phyloP scores from a whole-genome alignment of 2,888 invertebrate species.

The Antitype chi region DNA sequence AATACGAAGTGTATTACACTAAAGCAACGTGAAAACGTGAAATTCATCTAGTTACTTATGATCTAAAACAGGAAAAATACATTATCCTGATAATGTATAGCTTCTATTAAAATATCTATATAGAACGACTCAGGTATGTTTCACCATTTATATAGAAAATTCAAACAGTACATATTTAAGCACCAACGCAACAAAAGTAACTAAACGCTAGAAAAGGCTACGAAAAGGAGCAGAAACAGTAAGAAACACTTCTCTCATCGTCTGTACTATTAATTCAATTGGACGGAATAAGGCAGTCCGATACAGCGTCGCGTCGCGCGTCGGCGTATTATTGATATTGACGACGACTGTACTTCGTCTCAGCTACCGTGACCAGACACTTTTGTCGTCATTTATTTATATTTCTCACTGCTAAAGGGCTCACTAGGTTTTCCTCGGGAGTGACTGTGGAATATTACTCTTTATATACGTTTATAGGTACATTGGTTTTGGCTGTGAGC shows the following conservation, averaged over 20 bases:
- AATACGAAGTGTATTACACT: background rate
- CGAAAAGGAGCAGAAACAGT: constrained; percentile 3
- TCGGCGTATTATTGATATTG: constrained; percentile 78
- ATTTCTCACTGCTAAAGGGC: constrained; percentile 55
- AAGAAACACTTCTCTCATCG: constrained; percentile 52
- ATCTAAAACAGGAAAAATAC: background rate
- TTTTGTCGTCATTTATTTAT: constrained; percentile 67
- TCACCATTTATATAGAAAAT: background rate
- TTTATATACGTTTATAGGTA: constrained; percentile 23
- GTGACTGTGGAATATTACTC: constrained; percentile 33
- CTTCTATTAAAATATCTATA: background rate
- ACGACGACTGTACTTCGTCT: constrained; percentile 78
- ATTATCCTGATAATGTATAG: background rate
- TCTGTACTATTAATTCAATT: constrained; percentile 74
- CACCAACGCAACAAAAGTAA: background rate
- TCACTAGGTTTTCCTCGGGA: constrained; percentile 41
- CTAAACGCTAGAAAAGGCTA: background rate
- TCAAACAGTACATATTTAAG: background rate
- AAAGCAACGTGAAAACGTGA: background rate
- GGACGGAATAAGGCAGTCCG: constrained; percentile 74
- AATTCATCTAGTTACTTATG: background rate
- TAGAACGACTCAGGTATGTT: background rate
- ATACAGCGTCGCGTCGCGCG: constrained; percentile 60
- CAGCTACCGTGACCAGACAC: constrained; percentile 77
- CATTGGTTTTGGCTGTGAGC: background rate